Base-by-base conservation (phyloP, 2,113 vertebrate species). In the Colossoma macropomum region DNA sequence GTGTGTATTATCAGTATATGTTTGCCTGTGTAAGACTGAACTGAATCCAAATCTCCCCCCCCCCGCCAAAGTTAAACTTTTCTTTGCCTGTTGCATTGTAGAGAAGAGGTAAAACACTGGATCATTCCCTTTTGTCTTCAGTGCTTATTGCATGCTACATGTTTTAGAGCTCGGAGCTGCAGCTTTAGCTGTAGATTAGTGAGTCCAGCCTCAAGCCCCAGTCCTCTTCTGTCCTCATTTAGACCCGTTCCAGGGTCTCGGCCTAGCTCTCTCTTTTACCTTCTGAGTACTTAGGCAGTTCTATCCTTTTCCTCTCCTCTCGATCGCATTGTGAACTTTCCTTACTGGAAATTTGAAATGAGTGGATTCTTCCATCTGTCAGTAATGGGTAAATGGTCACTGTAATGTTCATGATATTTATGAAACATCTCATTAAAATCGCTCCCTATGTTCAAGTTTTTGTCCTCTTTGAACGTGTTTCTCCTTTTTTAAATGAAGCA, bases 361-460 rank as follows among this genome's bases (percentile, higher is more conserved):
- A 66, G 75, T 41, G 38, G 52, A 78, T 79, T 71, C 77, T 63
- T 52, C 65, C 71, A 81, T 86, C 71, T 73, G 45, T 84, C 19
- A 70, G 72, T 70, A 48, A 69, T 79, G 45, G 50, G 63, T 56
- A 70, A 87, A 77, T 75, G 80, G 45, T 74, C 62, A 45, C 73
- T 71, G 70, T 87, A 85, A 62, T 89, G 87, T 89, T 90, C 63
- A 82, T 90, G 75, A 82, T 91, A 89, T 92, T 92, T 92, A 88
- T 91, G 88, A 84, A 91, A 87, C 54, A 86, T 88, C 89, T 91
- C 90, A 93, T 91, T 94, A 93, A 94, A 92, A 73, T 71, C 17
- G 71, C 85, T 76, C 75, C 3, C 52, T 68, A 75, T 77, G 60
- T 81, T 71, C 17, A 77, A 30, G 30, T 2, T 19, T 9, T 16